Percentiles rank a stretch among this genome's conserved stretches.
These are phyloP conservation scores for Sternotherus odoratus DNA, from an alignment of 2,797 vertebrate species.

Conservation along the genomic window DNA sequence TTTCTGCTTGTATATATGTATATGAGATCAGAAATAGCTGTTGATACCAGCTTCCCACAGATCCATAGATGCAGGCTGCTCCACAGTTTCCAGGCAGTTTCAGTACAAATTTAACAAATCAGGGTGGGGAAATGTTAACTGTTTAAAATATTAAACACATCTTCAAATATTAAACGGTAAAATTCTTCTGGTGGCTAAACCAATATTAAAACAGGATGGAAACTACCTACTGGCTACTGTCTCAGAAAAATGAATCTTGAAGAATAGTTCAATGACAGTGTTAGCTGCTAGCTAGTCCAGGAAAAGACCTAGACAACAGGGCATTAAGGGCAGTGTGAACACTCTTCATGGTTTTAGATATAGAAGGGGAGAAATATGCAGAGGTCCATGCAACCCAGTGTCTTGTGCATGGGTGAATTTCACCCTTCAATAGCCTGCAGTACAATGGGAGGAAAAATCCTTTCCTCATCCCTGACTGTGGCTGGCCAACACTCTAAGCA, in stretches of 20 bases:
- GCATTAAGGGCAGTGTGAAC: background rate
- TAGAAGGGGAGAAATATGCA: background rate
- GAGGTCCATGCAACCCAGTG: background rate
- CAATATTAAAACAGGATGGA: conserved; percentile 29
- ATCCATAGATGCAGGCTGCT: background rate
- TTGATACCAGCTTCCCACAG: accelerated
- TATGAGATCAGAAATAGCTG: background rate
- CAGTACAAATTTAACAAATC: conserved; percentile 27
- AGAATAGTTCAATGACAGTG: background rate
- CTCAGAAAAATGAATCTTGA: background rate
- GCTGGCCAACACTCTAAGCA: background rate
- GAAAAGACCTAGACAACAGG: background rate
- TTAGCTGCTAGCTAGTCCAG: background rate
- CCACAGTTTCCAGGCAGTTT: background rate
- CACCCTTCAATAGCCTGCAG: background rate
- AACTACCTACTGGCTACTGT: conserved; percentile 13
- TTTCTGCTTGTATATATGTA: accelerated
- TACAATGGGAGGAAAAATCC: background rate
- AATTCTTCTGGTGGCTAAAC: conserved; percentile 37
- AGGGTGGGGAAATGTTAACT: conserved; percentile 5
- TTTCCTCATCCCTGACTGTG: background rate
- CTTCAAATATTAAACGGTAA: background rate
- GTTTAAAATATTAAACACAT: conserved; percentile 5
- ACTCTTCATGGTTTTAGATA: background rate
- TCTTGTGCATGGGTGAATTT: background rate